A percentile compares a stretch with the other conserved stretches of the same genome.
phyloP scores from a whole-genome alignment of 2,888 invertebrate genomes.

The Dimorphilus gyrociliatus region DNA sequence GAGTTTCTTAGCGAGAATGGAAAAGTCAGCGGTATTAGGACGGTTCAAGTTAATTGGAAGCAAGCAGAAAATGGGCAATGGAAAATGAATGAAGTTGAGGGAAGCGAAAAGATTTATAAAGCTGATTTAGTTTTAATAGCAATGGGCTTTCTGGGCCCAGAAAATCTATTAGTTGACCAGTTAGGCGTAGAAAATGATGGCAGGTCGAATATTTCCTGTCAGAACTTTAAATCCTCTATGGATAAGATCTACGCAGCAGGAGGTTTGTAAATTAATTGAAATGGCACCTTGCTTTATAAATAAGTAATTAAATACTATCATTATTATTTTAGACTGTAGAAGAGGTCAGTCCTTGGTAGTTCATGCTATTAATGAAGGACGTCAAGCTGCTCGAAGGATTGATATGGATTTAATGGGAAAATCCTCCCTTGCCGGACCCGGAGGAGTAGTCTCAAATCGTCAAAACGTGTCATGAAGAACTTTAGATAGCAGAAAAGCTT shows the following conservation, averaged over 20 bases:
- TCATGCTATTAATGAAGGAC: constrained; percentile 93
- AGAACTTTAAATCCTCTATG: constrained; percentile 53
- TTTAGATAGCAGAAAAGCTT: too few relatives aligned
- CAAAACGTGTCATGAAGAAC: too few relatives aligned
- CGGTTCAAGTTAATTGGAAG: constrained; percentile 80
- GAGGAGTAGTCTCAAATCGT: too few relatives aligned
- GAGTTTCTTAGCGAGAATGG: constrained; percentile 80
- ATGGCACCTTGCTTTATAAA: too few relatives aligned
- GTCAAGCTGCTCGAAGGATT: constrained; percentile 88
- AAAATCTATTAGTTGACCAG: constrained; percentile 69
- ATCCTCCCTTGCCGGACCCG: constrained; percentile 74
- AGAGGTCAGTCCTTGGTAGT: constrained; percentile 97
- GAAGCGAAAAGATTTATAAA: constrained; percentile 49
- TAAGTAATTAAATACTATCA: too few relatives aligned
- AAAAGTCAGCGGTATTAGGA: constrained; percentile 72
- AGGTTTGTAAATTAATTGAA: too few relatives aligned
- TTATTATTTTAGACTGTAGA: constrained; percentile 70
- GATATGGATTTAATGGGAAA: constrained; percentile 60
- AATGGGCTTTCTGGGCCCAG: constrained; percentile 96
- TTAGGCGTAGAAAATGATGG: constrained; percentile 62
- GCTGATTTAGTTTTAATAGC: constrained; percentile 85
- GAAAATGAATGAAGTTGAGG: constrained; percentile 74
- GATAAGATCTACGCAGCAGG: constrained; percentile 84
- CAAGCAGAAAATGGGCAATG: constrained; percentile 73
- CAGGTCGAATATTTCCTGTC: constrained; percentile 75